Base-by-base conservation (phyloP, 2,113 vertebrate species). In the Apus apus region DNA sequence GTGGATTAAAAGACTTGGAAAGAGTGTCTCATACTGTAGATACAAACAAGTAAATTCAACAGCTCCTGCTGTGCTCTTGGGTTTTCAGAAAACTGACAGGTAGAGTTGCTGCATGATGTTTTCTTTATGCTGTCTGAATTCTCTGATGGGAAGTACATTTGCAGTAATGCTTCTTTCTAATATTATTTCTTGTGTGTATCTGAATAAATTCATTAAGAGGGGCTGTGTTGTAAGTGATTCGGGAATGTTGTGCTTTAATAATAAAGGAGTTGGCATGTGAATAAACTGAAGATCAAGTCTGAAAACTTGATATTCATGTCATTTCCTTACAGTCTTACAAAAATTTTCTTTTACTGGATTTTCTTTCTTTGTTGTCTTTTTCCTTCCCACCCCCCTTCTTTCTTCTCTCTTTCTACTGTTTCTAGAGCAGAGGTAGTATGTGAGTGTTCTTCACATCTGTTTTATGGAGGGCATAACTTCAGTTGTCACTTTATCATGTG, bases 381-480 rank as follows among this genome's bases (percentile, higher is more conserved):
- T 86, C 43, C 11, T 27, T 79, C 6, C 17, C 30, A 38, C 38
- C 38, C 38, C 38, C 38, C 45, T 29, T 8, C 11, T 15, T 2
- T 46, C 62, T 62, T 8, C n/a, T 11, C 27, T 51, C 15, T 5
- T 43, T 65, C 20, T 15, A 65, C 62, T 11, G 11, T 46, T 46
- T 14, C 17, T 46, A 38, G 38, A 38, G 38, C 38, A 75, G 75
- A 92, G 3, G 3, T 46, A 18, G 5, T 15, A 4, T 36, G 58
- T 29, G 17, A 1, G 3, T 84, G 10, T 3, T 67, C 12, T 64
- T 76, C 1, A 0, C 9, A 51, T 60, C 32, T 92, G 0, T 77
- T 86, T 67, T 92, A 40, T 38, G 36, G 27, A 79, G 23, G 7
- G 23, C 5, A 3, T 75, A 34, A 74, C 8, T 66, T 85, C 48